Evolutionary conservation across 2,888 invertebrate genomes (phyloP), one percentile per base, ranked within the genome.

Genomic region (Mesorhabditis spiculigera): DNA sequence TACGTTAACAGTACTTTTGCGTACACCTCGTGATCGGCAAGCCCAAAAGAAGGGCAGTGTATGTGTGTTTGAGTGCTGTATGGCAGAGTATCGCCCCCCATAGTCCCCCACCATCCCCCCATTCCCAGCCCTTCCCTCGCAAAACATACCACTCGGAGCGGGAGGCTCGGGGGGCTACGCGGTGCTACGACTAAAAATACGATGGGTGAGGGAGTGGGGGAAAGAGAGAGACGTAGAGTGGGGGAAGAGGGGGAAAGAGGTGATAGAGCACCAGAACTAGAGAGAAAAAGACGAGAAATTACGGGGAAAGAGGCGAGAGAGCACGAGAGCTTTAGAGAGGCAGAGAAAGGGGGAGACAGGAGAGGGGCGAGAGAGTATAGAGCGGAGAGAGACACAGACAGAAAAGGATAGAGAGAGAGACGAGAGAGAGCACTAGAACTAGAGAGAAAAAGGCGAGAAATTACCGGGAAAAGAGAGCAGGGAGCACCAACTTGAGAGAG

Each of bases 181-280:
- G n/a, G n/a, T 3, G 8, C 58, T 50, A 13, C 58, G 65, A 65
- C 41, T 28, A 65, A 8, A 43, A 43, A 10, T 8, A 65, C 42
- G 28, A 65, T 13, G 65, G n/a, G 28, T 28, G 28, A 8, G 41
- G 65, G 43, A 43, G 43, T 43, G 41, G 43, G 43, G 6, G 10
- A 65, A 43, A 65, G 65, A 65, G 42, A 50, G 58, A 50, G 58
- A 50, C 8, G 8, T 50, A 13, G 58, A 50, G 8, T n/a, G 58
- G n/a, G n/a, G n/a, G n/a, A 50, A n/a, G n/a, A n/a, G n/a, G n/a
- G n/a, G 58, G n/a, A 50, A 50, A 50, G 8, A 10, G 58, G 58
- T 50, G 58, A 50, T 50, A n/a, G 58, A 50, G 58, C 8, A n/a
- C 58, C 10, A 50, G 8, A 13, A n/a, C n/a, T 13, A 50, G 8